Evolutionary conservation across 2,113 vertebrate genomes (phyloP), one percentile per base, ranked within the genome.

Genomic region (Merops nubicus): DNA sequence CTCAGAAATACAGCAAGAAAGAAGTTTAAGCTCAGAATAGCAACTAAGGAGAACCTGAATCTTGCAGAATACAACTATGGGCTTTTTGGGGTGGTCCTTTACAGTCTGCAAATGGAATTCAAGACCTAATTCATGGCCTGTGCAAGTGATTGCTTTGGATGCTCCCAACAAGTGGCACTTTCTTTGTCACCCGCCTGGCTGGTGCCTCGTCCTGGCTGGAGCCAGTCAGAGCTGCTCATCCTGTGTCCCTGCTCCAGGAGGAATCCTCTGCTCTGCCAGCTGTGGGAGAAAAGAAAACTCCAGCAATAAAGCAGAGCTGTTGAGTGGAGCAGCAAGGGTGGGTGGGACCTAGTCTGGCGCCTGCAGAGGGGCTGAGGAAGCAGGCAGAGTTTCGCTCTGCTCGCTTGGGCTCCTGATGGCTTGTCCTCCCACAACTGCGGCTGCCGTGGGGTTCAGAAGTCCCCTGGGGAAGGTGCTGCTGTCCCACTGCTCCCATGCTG

Each of bases 101-200:
- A 36, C 14, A 68, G 89, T 28, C 72, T 88, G 85, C 64, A 69
- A 63, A 68, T 36, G 88, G 82, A 94, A 88, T 88, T 74, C 33
- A 47, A n/a, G 85, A 17, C 75, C 91, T 83, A 88, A 85, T 94
- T 88, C 79, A 69, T 74, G 59, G 85, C 45, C 83, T n/a, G 40
- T 33, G 69, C 31, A 60, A 85, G 91, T 34, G 40, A 95, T 91
- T 95, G 91, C 82, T 74, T 36, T 88, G 90, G 91, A 62, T 69
- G 89, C 85, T 70, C 54, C 82, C 80, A 88, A 96, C 83, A 93
- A 96, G 90, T 19, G 63, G 69, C 63, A 74, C 91, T 91, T 94
- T 88, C 85, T 91, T 82, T 62, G 50, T 28, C 0, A 3, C 65
- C 70, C 10, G 59, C 63, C 85, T 91, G 77, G 62, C 83, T 93